These are phyloP conservation scores for Eledona agricola DNA, from an alignment of 2,888 invertebrate genomes.

Conservation along the genomic window DNA sequence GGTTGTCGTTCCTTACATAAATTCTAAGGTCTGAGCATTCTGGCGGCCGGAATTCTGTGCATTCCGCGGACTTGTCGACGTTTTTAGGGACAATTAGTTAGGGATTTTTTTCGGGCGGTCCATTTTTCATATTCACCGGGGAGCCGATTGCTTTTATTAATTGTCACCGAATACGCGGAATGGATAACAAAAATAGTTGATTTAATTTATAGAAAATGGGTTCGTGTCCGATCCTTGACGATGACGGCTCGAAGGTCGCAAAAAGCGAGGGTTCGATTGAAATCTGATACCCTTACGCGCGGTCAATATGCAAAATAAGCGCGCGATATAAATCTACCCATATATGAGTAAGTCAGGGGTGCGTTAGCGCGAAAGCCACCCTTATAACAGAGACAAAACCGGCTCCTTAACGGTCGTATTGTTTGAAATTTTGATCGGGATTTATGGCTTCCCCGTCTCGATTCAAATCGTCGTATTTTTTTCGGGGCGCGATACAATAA, in stretches of 20 bases:
- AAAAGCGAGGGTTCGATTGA: constrained; percentile 39
- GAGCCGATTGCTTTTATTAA: no score
- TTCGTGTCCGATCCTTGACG: no score
- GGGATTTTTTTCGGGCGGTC: no score
- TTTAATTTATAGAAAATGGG: no score
- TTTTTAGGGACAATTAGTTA: no score
- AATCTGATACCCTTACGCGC: constrained; percentile 44
- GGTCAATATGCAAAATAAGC: constrained; percentile 49
- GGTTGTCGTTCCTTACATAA: constrained; percentile 7
- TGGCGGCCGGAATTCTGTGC: constrained; percentile 14
- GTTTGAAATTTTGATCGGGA: constrained; percentile 57
- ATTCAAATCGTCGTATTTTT: constrained; percentile 57
- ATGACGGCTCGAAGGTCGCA: constrained; percentile 11
- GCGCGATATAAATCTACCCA: constrained; percentile 38
- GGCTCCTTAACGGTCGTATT: constrained; percentile 44
- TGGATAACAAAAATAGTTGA: no score
- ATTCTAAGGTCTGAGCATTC: constrained; percentile 9
- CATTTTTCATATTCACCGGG: no score
- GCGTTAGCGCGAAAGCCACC: constrained; percentile 35
- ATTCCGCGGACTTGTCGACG: constrained; percentile 15
- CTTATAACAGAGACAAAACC: constrained; percentile 40
- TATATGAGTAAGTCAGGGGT: constrained; percentile 34
- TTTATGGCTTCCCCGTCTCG: constrained; percentile 56
- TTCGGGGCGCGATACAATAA: no score
- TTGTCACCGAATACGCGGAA: no score